A percentile compares a stretch with the other conserved stretches of the same genome.
These are phyloP conservation scores for Lasioglossum pauxillum DNA, from an alignment of 2,888 invertebrate genomes.

Conservation along the genomic window DNA sequence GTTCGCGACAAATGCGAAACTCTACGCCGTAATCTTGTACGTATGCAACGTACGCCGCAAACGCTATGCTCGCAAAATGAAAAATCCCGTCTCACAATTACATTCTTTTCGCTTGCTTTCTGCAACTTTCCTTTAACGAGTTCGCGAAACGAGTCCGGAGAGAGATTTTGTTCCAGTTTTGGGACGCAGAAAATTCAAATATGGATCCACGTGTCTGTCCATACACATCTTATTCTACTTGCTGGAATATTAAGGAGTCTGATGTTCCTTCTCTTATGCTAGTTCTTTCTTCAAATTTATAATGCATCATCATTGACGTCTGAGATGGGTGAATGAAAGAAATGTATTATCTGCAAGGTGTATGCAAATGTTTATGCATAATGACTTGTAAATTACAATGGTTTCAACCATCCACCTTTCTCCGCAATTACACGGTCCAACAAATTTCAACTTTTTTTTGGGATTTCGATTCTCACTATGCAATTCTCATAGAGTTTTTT, in stretches of 20 bases:
- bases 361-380: too few relatives aligned
- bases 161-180: neutral
- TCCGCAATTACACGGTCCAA: too few relatives aligned
- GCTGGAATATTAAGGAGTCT: neutral
- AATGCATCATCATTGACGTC: neutral
- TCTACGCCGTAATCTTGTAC: neutral
- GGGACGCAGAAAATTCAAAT: neutral
- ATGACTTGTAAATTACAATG: too few relatives aligned
- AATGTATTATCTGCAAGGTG: too few relatives aligned
- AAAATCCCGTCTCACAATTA: slow-evolving; percentile 4
- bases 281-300: neutral
- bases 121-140: neutral
- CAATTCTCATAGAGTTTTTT: too few relatives aligned
- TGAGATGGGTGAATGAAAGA: too few relatives aligned
- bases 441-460: too few relatives aligned
- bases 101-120: neutral
- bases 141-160: neutral
- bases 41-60: neutral
- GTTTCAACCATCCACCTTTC: too few relatives aligned
- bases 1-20: slow-evolving; percentile 15
- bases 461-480: too few relatives aligned
- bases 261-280: neutral
- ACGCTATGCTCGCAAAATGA: neutral
- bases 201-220: neutral
- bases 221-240: neutral